phyloP scores from a whole-genome alignment of 2,888 invertebrate genomes.

The Hypena proboscidalis region DNA sequence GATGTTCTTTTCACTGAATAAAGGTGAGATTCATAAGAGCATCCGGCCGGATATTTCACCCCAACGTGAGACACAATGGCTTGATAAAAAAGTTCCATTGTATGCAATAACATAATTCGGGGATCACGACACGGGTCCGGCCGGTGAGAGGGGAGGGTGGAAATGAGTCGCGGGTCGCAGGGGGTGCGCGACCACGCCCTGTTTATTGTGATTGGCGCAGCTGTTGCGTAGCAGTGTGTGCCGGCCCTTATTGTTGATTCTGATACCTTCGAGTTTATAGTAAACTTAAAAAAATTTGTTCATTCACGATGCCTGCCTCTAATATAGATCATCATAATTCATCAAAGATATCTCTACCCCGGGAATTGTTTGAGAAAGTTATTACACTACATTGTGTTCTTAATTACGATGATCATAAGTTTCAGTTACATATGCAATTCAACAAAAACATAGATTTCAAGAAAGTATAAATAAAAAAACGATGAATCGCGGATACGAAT shows the following conservation, averaged over 20 bases:
- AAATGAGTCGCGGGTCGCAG: conserved; percentile 33
- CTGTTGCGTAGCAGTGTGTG: conserved; percentile 71
- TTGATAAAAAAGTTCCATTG: conserved; percentile 82
- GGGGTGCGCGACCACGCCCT: conserved; percentile 72
- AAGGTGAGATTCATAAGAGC: conserved; percentile 77
- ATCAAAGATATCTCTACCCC: conserved; percentile 7
- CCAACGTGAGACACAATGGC: conserved; percentile 77
- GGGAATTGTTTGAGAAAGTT: not conserved
- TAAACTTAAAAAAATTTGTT: conserved; percentile 20
- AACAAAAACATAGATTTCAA: not conserved
- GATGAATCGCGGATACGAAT: conserved; percentile 17
- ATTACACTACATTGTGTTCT: not conserved
- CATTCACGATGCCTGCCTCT: conserved; percentile 11
- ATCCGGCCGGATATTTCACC: conserved; percentile 85
- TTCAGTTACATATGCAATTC: too few relatives aligned
- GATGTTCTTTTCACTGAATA: conserved; percentile 77
- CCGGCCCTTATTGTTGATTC: conserved; percentile 58
- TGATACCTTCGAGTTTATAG: conserved; percentile 30
- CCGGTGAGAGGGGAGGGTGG: conserved; percentile 49
- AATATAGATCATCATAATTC: conserved; percentile 11
- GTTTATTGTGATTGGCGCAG: conserved; percentile 84
- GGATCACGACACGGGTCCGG: conserved; percentile 67
- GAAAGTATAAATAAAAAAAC: not conserved
- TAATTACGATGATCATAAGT: too few relatives aligned
- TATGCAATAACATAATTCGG: conserved; percentile 80